phyloP scores from a whole-genome alignment of 2,113 vertebrate species.

The Nestor notabilis region DNA sequence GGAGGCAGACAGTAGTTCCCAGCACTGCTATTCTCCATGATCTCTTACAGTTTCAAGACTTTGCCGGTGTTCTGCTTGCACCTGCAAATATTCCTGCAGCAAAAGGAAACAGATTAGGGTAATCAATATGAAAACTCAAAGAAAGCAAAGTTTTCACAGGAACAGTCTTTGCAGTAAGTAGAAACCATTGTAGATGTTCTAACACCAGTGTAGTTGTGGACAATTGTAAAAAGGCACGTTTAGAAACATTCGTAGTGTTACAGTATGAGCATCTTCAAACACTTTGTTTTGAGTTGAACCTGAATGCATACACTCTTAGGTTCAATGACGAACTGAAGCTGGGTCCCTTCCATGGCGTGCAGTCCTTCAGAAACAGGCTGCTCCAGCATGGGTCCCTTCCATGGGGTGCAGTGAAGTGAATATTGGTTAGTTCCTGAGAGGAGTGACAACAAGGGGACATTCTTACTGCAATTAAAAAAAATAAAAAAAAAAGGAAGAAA shows the following conservation, averaged over 20 bases:
- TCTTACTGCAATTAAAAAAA: neutral
- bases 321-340: neutral
- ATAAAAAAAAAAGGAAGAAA: rapidly evolving
- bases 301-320: rapidly evolving
- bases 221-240: neutral
- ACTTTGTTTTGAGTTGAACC: neutral
- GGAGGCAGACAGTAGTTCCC: neutral
- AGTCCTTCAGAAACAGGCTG: neutral
- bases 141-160: neutral
- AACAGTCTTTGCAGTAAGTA: neutral
- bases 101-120: neutral
- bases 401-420: neutral
- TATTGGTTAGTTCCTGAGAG: neutral
- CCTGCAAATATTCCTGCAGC: neutral
- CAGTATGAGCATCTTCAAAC: neutral
- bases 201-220: neutral
- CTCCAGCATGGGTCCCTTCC: neutral
- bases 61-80: neutral
- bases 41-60: neutral
- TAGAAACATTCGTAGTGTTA: neutral
- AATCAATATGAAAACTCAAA: neutral
- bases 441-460: neutral
- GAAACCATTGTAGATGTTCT: neutral
- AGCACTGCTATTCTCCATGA: rapidly evolving
- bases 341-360: neutral